These are phyloP conservation scores for Littorina saxatilis DNA, from an alignment of 1,140 invertebrate species.

Conservation along the genomic window DNA sequence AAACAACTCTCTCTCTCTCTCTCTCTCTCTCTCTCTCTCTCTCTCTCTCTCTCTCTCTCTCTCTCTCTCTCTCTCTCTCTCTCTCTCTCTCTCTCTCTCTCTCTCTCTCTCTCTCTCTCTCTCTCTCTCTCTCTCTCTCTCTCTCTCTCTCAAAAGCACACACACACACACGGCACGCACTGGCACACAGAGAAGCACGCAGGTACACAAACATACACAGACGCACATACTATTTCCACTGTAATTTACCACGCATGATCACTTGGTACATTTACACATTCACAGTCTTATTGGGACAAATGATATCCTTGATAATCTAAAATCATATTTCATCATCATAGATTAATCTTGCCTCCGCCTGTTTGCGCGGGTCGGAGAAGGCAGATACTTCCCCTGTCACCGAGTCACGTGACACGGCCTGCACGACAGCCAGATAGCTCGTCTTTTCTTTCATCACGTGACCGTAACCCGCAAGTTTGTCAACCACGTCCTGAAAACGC, in stretches of 20 bases:
- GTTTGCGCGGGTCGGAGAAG: constrained; percentile 53
- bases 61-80: constrained; percentile 23
- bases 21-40: background rate
- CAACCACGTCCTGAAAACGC: constrained; percentile 42
- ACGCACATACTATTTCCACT: too few relatives aligned
- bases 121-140: constrained; percentile 7
- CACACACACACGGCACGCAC: too few relatives aligned
- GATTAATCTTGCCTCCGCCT: constrained; percentile 44
- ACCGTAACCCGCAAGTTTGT: constrained; percentile 43
- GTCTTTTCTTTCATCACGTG: constrained; percentile 33
- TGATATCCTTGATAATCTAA: too few relatives aligned
- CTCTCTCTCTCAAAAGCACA: background rate
- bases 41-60: constrained; percentile 25
- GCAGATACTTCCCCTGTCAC: constrained; percentile 47
- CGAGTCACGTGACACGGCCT: constrained; percentile 45
- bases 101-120: background rate
- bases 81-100: background rate
- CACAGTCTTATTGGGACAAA: too few relatives aligned
- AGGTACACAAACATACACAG: too few relatives aligned
- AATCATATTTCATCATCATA: constrained; percentile 31
- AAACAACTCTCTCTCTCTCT: background rate
- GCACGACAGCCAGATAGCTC: constrained; percentile 49
- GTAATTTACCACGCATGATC: too few relatives aligned
- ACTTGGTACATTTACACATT: too few relatives aligned
- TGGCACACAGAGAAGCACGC: too few relatives aligned